Percentiles rank a stretch among this genome's conserved stretches.
Evolutionary conservation across 2,888 invertebrate species (phyloP).

Genomic region (Stenodera caucasica): DNA sequence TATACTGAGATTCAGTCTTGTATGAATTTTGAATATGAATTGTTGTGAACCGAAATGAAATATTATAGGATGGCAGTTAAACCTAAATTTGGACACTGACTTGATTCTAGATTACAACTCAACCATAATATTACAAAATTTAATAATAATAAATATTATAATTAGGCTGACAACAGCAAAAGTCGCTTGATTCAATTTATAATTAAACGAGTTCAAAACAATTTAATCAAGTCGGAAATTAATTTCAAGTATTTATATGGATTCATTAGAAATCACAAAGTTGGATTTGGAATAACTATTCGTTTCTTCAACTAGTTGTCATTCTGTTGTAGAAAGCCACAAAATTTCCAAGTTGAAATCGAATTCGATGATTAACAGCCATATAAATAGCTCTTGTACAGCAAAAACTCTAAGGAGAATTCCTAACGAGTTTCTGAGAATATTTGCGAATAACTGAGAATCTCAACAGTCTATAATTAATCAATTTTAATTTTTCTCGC

Average conservation of each 20-base stretch:
- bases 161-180: neutral
- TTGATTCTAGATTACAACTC: neutral
- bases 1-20: neutral
- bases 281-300: neutral
- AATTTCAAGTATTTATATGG: constrained; percentile 11
- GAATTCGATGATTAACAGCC: too few species aligned
- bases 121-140: neutral
- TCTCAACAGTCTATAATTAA: too few species aligned
- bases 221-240: constrained; percentile 10
- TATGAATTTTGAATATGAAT: neutral
- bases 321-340: too few species aligned
- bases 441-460: too few species aligned
- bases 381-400: too few species aligned
- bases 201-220: constrained; percentile 10
- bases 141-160: neutral
- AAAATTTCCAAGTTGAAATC: too few species aligned
- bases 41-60: neutral
- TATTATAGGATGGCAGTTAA: neutral
- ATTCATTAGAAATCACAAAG: constrained; percentile 9
- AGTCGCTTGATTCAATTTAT: constrained; percentile 3
- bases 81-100: neutral
- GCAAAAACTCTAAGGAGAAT: too few species aligned
- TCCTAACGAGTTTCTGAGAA: too few species aligned
- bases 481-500: neutral
- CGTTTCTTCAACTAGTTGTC: neutral